Percentiles rank a stretch among this genome's conserved stretches.
Evolutionary conservation across 2,113 vertebrate genomes (phyloP).

Genomic region (Arenaria interpres): DNA sequence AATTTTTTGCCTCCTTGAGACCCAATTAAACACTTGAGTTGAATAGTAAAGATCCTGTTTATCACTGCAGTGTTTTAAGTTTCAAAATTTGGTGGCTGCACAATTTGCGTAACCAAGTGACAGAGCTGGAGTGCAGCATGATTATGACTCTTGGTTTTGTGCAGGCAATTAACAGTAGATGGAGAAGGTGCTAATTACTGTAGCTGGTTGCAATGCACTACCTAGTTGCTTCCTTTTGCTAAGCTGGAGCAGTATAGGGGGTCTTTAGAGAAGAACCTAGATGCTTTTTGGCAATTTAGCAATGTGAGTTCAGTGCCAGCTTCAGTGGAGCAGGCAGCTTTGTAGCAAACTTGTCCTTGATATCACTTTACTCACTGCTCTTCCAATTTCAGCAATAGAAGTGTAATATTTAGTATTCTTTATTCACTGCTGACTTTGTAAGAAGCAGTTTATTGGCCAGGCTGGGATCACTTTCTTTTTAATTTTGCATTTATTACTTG

Average conservation of each 20-base stretch:
- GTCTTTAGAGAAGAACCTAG: neutral
- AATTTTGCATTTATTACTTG: neutral
- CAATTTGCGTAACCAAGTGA: neutral
- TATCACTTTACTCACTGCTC: neutral
- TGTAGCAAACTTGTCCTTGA: neutral
- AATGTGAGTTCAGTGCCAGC: neutral
- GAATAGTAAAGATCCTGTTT: neutral
- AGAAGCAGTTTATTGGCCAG: neutral
- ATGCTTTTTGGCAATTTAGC: neutral
- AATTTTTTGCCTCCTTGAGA: neutral
- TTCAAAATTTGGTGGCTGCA: neutral
- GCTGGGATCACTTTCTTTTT: neutral
- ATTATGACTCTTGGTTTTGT: neutral
- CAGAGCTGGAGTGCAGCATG: neutral
- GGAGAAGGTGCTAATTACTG: neutral
- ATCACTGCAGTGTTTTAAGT: neutral
- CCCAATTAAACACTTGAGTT: neutral
- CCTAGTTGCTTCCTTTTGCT: neutral
- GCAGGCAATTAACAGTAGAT: neutral
- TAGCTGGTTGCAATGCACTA: neutral
- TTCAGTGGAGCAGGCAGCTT: neutral
- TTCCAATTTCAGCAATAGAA: neutral
- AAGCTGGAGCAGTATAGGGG: neutral
- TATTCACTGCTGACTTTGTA: neutral
- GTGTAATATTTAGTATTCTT: neutral